Base-by-base conservation (phyloP, 2,113 vertebrate species). In the Trematocara zebra region DNA sequence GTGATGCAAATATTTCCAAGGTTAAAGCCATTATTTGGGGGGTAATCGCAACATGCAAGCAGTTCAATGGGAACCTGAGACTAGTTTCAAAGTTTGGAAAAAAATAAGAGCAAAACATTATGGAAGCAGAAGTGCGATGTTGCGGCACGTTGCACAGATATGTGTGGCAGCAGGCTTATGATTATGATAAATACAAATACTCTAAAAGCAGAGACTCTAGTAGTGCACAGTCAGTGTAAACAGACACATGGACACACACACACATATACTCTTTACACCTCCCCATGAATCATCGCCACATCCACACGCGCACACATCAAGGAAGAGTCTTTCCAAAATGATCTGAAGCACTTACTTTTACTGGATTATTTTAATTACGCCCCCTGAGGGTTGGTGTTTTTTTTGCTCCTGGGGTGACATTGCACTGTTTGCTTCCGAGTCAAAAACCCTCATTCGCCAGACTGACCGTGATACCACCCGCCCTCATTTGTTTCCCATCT, bases 291-390 rank as follows among this genome's bases (percentile, higher is more conserved):
- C 87, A 83, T 85, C 3, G 42, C 14, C 26, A 40, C 53, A 67
- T 76, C 15, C 69, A 49, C 42, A 76, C 5, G 6, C 23, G 4
- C 83, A 81, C 84, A 78, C 69, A 84, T 83, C 79, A 85, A 90
- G 78, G 28, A 42, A 57, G 47, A 76, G 53, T 18, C 23, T 61
- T 84, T 82, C 42, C 79, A 35, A 84, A 86, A 18, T 84, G 81
- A 91, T 91, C 18, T 88, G 57, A 90, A 81, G 69, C 78, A 80
- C 35, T 82, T 89, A n/a, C 87, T 94, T 92, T 88, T 61, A 76
- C 85, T 78, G 85, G 89, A 85, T 92, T 88, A 85, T 87, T 91
- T 93, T 93, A 94, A 94, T 93, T 85, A 90, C 28, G 81, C 80
- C 93, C 90, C 91, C 81, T 11, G 93, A 31, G 93, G 82, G 11